Evolutionary conservation across 2,888 invertebrate species (phyloP), one percentile per base, ranked within the genome.

Genomic region (Archips crataeganus): DNA sequence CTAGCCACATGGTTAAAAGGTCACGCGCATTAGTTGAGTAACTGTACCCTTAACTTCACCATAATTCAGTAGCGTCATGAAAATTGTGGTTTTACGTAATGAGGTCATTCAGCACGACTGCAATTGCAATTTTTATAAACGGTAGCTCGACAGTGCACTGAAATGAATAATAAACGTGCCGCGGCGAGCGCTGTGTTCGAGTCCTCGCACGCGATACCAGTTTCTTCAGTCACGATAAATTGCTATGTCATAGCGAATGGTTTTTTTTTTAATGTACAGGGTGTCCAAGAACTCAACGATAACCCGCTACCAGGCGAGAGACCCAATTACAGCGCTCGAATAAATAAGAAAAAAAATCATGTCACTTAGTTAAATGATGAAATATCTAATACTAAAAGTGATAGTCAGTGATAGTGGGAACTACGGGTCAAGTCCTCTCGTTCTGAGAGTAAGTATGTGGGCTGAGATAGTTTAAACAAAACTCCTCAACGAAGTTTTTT

Each of bases 91-190:
- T 75, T 54, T 81, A 82, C 80, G 83, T 84, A 83, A 85, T 80
- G 82, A 81, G 83, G 84, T 82, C 84, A 81, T 79, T 78, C 76
- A 68, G 75, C 76, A 81, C 76, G 77, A 75, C 80, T 65, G 54
- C 63, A 78, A 78, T 80, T 86, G 85, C 84, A 87, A 84, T 84
- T 86, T 86, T 84, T 82, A 85, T 84, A 82, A 83, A 81, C 79
- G 75, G 77, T 78, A 74, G 78, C 83, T 82, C 84, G 85, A 85
- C 84, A 67, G 81, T 80, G 82, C 82, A 79, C 59, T 74, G 83
- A 84, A 84, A 84, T 85, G 84, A 82, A 81, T 82, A 81, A 84
- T 73, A 64, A 63, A 63, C 47, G 63, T 49, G 42, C 54, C 45
- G 39, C 63, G 36, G 61, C 61, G 62, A 32, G 62, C 34, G 11